A percentile compares a stretch with the other conserved stretches of the same genome.
phyloP scores from a whole-genome alignment of 1,140 invertebrate species.

The Aphaenogaster rudis region DNA sequence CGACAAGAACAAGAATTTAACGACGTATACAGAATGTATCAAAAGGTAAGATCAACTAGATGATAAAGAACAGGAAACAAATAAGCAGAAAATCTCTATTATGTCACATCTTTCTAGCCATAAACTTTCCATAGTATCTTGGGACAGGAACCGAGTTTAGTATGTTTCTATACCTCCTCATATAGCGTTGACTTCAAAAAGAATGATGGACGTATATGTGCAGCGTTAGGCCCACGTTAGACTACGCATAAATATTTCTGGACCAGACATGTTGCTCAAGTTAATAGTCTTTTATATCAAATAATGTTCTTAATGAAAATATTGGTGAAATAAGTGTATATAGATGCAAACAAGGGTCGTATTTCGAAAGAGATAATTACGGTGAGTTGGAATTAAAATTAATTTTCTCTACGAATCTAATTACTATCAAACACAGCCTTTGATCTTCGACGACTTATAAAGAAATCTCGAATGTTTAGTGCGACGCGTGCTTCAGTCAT shows the following conservation, averaged over 20 bases:
- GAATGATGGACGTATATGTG: not conserved
- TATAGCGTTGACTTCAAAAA: not conserved
- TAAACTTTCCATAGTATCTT: not conserved
- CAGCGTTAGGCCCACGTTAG: not conserved
- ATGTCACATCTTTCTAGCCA: not conserved
- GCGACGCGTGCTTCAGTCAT: not conserved
- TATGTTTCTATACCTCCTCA: not conserved
- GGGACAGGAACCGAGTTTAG: not conserved
- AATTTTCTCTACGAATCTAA: slow-evolving; percentile 7
- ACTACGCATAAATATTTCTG: not conserved
- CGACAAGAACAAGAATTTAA: not conserved
- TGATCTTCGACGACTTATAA: not conserved
- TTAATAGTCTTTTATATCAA: no score
- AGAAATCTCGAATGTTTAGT: not conserved
- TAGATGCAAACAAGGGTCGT: not conserved
- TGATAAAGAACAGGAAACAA: not conserved
- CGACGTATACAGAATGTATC: not conserved
- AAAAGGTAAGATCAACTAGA: not conserved
- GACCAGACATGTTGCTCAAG: not conserved
- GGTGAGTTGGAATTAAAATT: not conserved
- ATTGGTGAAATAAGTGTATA: not conserved
- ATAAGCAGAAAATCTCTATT: not conserved
- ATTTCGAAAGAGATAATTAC: not conserved
- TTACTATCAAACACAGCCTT: not conserved
- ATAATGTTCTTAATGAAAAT: not conserved